A percentile compares a stretch with the other conserved stretches of the same genome.
Conservation (phyloP, 2,797 vertebrate genomes). For the Pangasius sanitwongsei region DNA sequence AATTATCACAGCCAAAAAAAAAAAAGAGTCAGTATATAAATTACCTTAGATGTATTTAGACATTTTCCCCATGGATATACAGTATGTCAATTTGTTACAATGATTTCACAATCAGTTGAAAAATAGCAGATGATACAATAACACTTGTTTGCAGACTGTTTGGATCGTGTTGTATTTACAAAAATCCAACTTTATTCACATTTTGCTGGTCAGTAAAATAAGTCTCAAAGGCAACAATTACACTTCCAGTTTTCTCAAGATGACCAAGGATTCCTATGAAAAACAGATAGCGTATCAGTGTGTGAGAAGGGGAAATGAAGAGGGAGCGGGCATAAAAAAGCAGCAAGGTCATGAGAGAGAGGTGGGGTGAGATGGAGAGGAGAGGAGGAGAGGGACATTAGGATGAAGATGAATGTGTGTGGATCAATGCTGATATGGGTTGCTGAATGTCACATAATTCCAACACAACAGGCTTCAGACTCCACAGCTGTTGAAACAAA, state of each 20-base stretch:
- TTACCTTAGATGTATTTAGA: not conserved
- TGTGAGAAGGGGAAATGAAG: not conserved
- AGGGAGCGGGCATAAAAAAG: not conserved
- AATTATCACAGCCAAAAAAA: too few relatives aligned
- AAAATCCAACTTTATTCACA: not conserved
- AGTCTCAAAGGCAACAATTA: not conserved
- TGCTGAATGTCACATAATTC: not conserved
- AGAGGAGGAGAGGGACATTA: not conserved
- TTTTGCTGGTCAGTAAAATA: not conserved
- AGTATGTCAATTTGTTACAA: too few relatives aligned
- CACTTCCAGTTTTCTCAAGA: not conserved
- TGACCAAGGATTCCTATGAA: not conserved
- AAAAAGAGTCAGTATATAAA: not conserved
- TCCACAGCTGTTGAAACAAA: not conserved
- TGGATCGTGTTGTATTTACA: not conserved
- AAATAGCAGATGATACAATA: too few relatives aligned
- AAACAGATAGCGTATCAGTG: not conserved
- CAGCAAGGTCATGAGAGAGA: not conserved
- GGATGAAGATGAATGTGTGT: not conserved
- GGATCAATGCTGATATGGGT: not conserved
- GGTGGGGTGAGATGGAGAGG: not conserved
- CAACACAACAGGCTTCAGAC: not conserved
- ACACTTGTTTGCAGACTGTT: too few relatives aligned
- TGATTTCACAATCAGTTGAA: too few relatives aligned
- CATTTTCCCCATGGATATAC: too few relatives aligned